These are phyloP conservation scores for Dastarcus helophoroides DNA, from an alignment of 2,888 invertebrate species.

Conservation along the genomic window DNA sequence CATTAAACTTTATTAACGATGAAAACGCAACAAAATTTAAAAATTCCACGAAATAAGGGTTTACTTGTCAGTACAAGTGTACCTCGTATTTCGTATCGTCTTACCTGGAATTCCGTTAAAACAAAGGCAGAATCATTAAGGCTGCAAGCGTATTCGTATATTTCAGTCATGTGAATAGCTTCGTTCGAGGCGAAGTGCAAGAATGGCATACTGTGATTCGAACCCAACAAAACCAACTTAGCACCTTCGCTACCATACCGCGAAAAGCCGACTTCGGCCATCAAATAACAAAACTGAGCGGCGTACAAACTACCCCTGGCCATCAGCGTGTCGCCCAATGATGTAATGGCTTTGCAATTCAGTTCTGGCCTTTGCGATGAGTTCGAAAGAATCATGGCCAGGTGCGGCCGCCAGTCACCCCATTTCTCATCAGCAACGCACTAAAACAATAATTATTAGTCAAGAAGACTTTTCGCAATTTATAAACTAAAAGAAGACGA, in stretches of 20 bases:
- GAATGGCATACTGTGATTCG: constrained; percentile 54
- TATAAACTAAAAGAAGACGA: too few species aligned
- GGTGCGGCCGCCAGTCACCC: constrained; percentile 94
- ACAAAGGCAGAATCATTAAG: constrained; percentile 63
- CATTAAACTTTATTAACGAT: too few species aligned
- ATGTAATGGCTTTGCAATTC: constrained; percentile 65
- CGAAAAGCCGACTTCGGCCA: constrained; percentile 58
- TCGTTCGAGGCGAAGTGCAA: constrained; percentile 62
- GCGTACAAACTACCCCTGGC: constrained; percentile 74
- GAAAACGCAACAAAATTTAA: too few species aligned
- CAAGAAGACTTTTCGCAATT: too few species aligned
- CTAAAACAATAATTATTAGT: constrained; percentile 34
- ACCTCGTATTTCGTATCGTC: too few species aligned
- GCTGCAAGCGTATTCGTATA: constrained; percentile 86
- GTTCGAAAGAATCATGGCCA: constrained; percentile 90
- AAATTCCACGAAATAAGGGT: too few species aligned
- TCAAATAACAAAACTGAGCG: constrained; percentile 92
- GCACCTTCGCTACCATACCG: constrained; percentile 39
- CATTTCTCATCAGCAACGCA: constrained; percentile 60
- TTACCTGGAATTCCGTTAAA: constrained; percentile 63
- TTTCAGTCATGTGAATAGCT: constrained; percentile 88
- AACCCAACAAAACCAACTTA: constrained; percentile 72
- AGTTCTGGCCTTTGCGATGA: constrained; percentile 62
- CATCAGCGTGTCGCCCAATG: constrained; percentile 60
- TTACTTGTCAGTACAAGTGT: too few species aligned